phyloP scores from a whole-genome alignment of 2,797 vertebrate genomes.

The Schizothorax lantsangensis region DNA sequence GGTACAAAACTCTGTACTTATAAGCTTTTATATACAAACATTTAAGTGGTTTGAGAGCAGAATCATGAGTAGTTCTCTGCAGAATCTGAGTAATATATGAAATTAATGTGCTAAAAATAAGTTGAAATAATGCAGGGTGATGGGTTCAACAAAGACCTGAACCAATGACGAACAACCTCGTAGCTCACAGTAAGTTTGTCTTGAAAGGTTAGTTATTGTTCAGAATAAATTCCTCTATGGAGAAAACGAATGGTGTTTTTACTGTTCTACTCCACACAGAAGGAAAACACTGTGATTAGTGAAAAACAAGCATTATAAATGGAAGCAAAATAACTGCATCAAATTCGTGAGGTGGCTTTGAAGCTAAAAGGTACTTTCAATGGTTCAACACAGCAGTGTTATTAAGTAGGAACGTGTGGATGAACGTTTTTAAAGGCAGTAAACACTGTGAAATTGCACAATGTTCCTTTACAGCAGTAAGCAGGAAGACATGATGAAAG shows the following conservation, averaged over 20 bases:
- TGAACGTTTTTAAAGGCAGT: neutral
- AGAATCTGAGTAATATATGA: neutral
- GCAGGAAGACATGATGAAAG: neutral
- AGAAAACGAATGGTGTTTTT: neutral
- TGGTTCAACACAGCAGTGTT: slow-evolving; percentile 1
- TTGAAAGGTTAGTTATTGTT: neutral
- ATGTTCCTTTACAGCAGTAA: slow-evolving; percentile 4
- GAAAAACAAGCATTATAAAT: neutral
- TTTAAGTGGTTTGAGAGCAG: neutral
- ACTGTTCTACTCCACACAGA: neutral
- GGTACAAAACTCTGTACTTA: neutral
- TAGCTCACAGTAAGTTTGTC: neutral
- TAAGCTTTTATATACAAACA: neutral
- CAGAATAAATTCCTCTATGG: neutral
- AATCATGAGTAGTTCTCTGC: neutral
- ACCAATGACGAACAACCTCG: neutral
- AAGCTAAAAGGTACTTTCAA: neutral
- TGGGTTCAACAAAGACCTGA: neutral
- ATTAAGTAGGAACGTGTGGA: neutral
- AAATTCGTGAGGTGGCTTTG: neutral
- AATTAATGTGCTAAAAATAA: neutral
- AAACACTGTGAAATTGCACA: neutral
- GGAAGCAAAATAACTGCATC: neutral
- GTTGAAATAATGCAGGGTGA: neutral
- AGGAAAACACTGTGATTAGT: neutral